Evolutionary conservation across 1,140 invertebrate genomes (phyloP).

Genomic region (Parasteatoda tepidariorum): DNA sequence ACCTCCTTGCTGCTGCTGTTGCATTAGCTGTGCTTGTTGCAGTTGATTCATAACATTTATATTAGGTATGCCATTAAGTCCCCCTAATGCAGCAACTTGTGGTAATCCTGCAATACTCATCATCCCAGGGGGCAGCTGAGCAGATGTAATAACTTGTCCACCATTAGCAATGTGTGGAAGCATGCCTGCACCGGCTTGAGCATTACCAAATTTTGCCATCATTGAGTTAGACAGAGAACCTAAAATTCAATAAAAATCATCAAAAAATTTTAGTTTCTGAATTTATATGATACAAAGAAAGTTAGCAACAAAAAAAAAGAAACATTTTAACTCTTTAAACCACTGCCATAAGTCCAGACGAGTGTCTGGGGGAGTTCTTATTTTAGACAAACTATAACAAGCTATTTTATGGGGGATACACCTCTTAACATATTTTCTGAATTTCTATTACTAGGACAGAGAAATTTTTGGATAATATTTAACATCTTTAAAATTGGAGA

Average conservation of each 20-base stretch:
- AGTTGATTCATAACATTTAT: conserved; percentile 49
- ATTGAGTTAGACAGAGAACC: conserved; percentile 28
- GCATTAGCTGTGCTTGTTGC: conserved; percentile 15
- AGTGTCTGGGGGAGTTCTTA: no score
- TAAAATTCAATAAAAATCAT: not conserved
- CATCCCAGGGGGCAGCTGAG: conserved; percentile 48
- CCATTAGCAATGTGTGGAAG: conserved; percentile 40
- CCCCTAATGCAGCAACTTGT: conserved; percentile 31
- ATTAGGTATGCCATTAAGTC: conserved; percentile 33
- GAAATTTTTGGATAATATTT: no score
- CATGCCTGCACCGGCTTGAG: conserved; percentile 4
- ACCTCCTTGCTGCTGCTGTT: conserved; percentile 20
- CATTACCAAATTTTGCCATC: conserved; percentile 51
- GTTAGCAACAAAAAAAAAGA: not conserved
- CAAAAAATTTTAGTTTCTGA: not conserved
- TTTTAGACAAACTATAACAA: no score
- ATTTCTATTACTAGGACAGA: no score
- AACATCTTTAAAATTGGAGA: no score
- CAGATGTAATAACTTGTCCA: conserved; percentile 24
- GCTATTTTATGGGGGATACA: no score
- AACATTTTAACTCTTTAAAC: no score
- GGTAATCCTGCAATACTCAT: conserved; percentile 45
- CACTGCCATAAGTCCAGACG: no score
- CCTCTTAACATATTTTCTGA: not conserved
- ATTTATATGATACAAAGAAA: not conserved